Evolutionary conservation across 2,888 invertebrate genomes (phyloP), one percentile per base, ranked within the genome.

Genomic region (Macrophya alboannulata): DNA sequence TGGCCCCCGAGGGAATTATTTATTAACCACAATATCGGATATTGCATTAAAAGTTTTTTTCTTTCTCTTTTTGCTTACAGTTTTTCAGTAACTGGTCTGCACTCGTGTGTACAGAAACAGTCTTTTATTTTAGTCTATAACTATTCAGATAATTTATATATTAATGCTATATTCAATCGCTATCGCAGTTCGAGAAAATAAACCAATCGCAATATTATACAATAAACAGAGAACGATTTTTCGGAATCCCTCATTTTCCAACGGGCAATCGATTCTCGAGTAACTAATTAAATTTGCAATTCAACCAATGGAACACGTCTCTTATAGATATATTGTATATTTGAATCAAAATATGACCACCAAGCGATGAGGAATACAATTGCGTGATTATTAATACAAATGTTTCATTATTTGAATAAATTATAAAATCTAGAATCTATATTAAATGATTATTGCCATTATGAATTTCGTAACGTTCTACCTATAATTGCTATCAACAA

Each of bases 11-110:
- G 71, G 59, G 81, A 77, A 85, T 85, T 82, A 85, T 85, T 82
- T 85, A 85, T 82, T 85, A 82, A 85, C 81, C 79, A 65, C 79
- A 81, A 85, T 85, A 81, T 85, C 85, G 85, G 71, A 71, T 71
- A 81, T 85, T 71, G 81, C 81, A 72, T 85, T 85, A 68, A 82
- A 81, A 81, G 51, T 85, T 85, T 71, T 79, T 81, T 17, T 31
- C 3, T 31, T 31, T 31, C 3, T 31, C 1, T 31, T 31, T 31
- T 31, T 31, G 1, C 3, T 31, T 31, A n/a, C n/a, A 25, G 62
- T 71, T 68, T 83, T 31, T n/a, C 31, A 68, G 25, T 79, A 48
- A 15, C n/a, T 48, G 8, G 48, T 76, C 62, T 31, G 71, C 17
- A 4, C 17, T 31, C 2, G 25, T 62, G 62, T 62, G 4, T 5